phyloP scores from a whole-genome alignment of 2,888 invertebrate species.

The Arctia plantaginis region DNA sequence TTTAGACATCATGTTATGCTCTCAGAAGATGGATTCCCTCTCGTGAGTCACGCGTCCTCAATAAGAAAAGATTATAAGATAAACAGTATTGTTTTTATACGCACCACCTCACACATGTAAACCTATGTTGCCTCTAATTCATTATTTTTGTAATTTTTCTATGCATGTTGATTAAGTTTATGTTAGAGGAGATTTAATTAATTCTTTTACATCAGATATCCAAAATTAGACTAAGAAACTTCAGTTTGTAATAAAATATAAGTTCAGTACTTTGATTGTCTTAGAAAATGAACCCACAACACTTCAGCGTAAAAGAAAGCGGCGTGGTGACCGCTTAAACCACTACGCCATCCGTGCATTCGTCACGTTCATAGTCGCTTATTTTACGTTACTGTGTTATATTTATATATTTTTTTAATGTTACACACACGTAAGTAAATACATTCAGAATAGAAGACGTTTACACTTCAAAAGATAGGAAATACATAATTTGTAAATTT shows the following conservation, averaged over 20 bases:
- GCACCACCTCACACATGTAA: neutral
- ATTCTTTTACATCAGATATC: too few relatives aligned
- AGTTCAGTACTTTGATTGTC: neutral
- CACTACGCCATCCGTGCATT: too few relatives aligned
- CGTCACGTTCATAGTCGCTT: too few relatives aligned
- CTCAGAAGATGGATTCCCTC: neutral
- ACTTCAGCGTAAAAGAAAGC: too few relatives aligned
- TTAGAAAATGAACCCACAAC: too few relatives aligned
- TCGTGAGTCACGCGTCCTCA: slow-evolving; percentile 14
- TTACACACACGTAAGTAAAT: too few relatives aligned
- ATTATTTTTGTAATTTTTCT: neutral
- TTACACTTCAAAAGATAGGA: too few relatives aligned
- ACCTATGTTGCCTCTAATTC: too few relatives aligned
- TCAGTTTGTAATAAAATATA: neutral
- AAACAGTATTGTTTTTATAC: neutral
- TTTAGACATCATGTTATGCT: slow-evolving; percentile 6
- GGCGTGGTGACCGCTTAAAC: too few relatives aligned
- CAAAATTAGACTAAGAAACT: neutral
- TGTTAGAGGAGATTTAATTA: neutral
- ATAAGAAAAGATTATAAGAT: neutral
- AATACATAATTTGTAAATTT: too few relatives aligned
- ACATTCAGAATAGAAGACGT: too few relatives aligned
- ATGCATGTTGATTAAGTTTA: neutral
- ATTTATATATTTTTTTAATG: too few relatives aligned
- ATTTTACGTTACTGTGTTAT: neutral